Evolutionary conservation across 2,888 invertebrate species (phyloP).

Genomic region (Pachymerium ferrugineum): DNA sequence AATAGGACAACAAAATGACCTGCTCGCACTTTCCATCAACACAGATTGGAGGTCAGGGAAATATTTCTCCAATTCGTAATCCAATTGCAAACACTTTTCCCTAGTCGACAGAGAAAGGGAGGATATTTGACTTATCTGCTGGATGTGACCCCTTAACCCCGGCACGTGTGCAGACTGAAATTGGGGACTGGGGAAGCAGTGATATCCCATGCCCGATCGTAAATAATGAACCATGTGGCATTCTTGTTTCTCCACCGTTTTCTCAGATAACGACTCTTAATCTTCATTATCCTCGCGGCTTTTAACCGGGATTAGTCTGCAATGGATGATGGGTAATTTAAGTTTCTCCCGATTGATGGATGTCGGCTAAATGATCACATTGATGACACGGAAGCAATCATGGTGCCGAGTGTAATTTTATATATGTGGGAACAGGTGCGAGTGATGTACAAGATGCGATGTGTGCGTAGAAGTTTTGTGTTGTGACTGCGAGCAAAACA

Average conservation of each 20-base stretch:
- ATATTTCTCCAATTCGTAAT: too few species aligned
- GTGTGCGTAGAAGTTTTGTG: neutral
- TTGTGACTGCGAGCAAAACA: neutral
- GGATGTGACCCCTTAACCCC: too few species aligned
- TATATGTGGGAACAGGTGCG: neutral
- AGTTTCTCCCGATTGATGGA: neutral
- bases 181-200: neutral
- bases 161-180: too few species aligned
- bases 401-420: neutral
- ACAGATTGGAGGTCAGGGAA: too few species aligned
- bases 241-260: neutral
- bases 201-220: neutral
- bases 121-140: too few species aligned
- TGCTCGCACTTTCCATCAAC: too few species aligned
- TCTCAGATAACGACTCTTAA: neutral
- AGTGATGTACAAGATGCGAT: neutral
- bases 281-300: neutral
- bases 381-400: neutral
- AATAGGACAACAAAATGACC: too few species aligned
- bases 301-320: neutral
- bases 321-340: neutral
- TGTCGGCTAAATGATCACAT: neutral
- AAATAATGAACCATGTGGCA: neutral
- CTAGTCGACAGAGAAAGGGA: too few species aligned
- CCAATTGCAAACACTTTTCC: too few species aligned